Evolutionary conservation across 2,888 invertebrate genomes (phyloP).

Genomic region (Acleris sparsana): DNA sequence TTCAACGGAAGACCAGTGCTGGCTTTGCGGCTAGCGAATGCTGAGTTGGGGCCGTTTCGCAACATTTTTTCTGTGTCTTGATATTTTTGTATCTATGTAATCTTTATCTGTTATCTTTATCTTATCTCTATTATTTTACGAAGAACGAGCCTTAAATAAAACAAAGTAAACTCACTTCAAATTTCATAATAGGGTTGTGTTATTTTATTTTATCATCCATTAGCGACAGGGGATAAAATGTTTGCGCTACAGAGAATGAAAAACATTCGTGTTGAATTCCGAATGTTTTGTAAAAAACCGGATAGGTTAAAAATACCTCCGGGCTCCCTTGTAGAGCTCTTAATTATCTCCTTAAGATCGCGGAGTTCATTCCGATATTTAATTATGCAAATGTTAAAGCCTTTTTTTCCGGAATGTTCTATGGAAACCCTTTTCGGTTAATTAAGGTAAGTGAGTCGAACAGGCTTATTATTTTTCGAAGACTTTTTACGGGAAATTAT

Average conservation of each 20-base stretch:
- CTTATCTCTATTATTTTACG: too few species aligned
- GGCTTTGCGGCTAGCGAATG: too few species aligned
- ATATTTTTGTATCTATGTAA: too few species aligned
- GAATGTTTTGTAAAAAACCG: conserved; percentile 46
- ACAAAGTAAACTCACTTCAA: conserved; percentile 49
- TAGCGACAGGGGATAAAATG: conserved; percentile 57
- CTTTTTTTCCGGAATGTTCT: conserved; percentile 53
- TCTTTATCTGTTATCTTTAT: too few species aligned
- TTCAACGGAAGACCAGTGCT: too few species aligned
- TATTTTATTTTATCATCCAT: conserved; percentile 55
- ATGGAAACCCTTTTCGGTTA: conserved; percentile 52
- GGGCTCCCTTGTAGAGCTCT: conserved; percentile 59
- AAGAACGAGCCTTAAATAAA: not conserved
- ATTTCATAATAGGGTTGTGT: conserved; percentile 56
- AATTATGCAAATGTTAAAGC: conserved; percentile 69
- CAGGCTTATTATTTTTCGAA: conserved; percentile 41
- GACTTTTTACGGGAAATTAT: conserved; percentile 26
- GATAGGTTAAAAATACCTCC: conserved; percentile 52
- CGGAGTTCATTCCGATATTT: conserved; percentile 68
- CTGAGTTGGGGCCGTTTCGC: too few species aligned
- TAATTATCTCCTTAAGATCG: conserved; percentile 63
- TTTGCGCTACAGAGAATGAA: conserved; percentile 54
- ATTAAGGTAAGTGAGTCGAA: conserved; percentile 52
- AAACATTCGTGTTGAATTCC: conserved; percentile 53
- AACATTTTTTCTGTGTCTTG: too few species aligned